Conservation (phyloP, 2,113 vertebrate genomes). For the Dasyurus viverrinus region DNA sequence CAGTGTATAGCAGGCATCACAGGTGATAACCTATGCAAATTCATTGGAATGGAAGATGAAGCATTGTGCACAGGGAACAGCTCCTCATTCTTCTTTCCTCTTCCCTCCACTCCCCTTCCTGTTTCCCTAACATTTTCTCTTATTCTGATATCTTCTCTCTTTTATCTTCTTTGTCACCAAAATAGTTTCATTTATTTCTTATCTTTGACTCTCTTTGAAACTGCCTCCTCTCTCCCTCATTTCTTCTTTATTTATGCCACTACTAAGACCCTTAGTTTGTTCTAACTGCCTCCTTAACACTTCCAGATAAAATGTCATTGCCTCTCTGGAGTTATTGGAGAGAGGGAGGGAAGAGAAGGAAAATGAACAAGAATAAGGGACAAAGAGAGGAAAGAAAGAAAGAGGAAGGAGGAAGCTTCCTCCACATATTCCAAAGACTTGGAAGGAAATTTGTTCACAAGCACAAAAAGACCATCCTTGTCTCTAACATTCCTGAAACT, state of each 20-base stretch:
- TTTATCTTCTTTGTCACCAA: neutral
- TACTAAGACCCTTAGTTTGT: neutral
- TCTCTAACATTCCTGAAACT: neutral
- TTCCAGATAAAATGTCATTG: neutral
- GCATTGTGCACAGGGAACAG: neutral
- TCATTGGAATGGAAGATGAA: neutral
- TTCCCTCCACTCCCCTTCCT: neutral
- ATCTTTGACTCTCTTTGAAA: neutral
- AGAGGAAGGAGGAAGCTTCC: neutral
- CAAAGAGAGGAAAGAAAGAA: neutral
- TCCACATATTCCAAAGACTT: neutral
- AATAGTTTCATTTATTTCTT: neutral
- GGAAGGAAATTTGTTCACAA: neutral
- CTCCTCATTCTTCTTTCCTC: neutral
- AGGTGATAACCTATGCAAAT: neutral
- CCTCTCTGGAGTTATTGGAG: neutral
- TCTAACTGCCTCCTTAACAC: neutral
- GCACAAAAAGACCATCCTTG: neutral
- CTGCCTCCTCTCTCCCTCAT: neutral
- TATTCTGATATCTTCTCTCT: neutral
- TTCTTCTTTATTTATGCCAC: neutral
- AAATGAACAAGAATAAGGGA: neutral
- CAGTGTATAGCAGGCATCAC: neutral
- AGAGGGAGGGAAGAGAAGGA: too few species aligned
- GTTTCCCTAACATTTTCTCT: neutral